Evolutionary conservation across 2,888 invertebrate genomes (phyloP).

Genomic region (Elgonia sp.): DNA sequence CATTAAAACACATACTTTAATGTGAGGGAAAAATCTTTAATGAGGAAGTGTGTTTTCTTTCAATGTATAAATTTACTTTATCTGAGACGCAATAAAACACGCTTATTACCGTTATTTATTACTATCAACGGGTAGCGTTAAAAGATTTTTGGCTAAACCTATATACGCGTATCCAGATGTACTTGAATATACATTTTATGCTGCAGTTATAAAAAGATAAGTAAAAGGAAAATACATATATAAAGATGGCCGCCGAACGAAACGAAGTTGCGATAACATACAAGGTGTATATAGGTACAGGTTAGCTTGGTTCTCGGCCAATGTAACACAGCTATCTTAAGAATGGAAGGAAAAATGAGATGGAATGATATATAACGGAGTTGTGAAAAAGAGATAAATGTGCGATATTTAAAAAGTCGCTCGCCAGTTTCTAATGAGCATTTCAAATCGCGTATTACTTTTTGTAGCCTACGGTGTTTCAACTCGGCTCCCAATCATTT

Average conservation of each 20-base stretch:
- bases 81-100: constrained; percentile 63
- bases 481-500: constrained; percentile 46
- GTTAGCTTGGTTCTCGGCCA: constrained; percentile 58
- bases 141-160: constrained; percentile 60
- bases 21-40: constrained; percentile 58
- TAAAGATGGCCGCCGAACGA: constrained; percentile 64
- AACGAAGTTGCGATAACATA: constrained; percentile 54
- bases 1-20: constrained; percentile 33
- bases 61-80: constrained; percentile 71
- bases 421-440: constrained; percentile 70
- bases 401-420: constrained; percentile 68
- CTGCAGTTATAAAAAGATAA: constrained; percentile 66
- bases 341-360: constrained; percentile 43
- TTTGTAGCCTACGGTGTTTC: constrained; percentile 54
- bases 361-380: constrained; percentile 5
- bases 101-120: constrained; percentile 69
- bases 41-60: constrained; percentile 67
- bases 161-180: constrained; percentile 32
- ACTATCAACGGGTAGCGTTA: constrained; percentile 58
- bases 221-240: constrained; percentile 63
- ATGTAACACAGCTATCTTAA: constrained; percentile 56
- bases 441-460: constrained; percentile 70
- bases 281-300: constrained; percentile 12
- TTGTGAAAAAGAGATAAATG: constrained; percentile 24
- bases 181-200: constrained; percentile 67